These are phyloP conservation scores for Eumeta japonica DNA, from an alignment of 1,140 invertebrate species.

Conservation along the genomic window DNA sequence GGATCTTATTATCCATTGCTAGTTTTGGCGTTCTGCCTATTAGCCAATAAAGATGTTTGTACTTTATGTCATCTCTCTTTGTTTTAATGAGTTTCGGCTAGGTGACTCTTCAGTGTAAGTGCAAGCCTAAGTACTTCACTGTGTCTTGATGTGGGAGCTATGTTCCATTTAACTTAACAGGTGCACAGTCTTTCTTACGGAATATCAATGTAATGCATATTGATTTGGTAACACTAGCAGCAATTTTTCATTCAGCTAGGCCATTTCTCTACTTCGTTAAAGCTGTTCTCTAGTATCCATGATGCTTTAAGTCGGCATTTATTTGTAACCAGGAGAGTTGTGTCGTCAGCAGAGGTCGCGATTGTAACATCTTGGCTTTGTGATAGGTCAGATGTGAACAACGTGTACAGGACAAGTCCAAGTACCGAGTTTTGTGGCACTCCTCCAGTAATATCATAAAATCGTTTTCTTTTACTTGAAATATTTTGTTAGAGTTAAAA, in stretches of 20 bases:
- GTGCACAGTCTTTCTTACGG: conserved; percentile 1
- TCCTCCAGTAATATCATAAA: no score
- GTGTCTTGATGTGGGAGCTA: neutral
- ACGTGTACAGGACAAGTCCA: no score
- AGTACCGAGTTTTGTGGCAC: no score
- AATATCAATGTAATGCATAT: conserved; percentile 6
- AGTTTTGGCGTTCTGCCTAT: conserved; percentile 15
- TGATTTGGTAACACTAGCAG: no score
- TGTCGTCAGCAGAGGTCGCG: conserved; percentile 6
- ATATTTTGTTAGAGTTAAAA: no score
- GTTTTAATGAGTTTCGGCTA: conserved; percentile 15
- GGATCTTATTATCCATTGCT: conserved; percentile 21
- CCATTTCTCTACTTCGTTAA: no score
- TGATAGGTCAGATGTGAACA: conserved; percentile 6
- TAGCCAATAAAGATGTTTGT: conserved; percentile 15
- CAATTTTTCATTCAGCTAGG: conserved; percentile 5
- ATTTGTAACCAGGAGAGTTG: no score
- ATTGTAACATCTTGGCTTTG: neutral
- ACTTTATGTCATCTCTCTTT: conserved; percentile 8
- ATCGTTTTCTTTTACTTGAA: no score
- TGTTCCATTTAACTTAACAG: neutral
- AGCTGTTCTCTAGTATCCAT: no score
- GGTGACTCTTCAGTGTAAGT: conserved; percentile 18
- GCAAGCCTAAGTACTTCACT: conserved; percentile 21
- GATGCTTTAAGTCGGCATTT: conserved; percentile 5